phyloP scores from a whole-genome alignment of 2,797 vertebrate genomes.

The Danio kyathit region DNA sequence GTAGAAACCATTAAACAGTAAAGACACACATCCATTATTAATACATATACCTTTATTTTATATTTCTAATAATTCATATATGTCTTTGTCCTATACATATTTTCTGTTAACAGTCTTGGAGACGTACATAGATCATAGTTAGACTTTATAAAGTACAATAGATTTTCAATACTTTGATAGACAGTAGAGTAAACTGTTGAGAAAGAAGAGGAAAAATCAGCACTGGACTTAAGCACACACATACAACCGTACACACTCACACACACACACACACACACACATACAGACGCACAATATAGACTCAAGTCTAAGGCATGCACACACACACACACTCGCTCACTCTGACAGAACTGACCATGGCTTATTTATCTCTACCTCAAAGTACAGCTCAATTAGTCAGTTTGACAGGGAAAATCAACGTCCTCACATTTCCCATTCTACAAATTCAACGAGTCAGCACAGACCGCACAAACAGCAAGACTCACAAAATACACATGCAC shows the following conservation, averaged over 20 bases:
- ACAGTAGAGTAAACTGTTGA: conserved; percentile 48
- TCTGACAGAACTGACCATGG: conserved; percentile 48
- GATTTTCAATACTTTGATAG: conserved; percentile 64
- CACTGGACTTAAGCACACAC: conserved; percentile 56
- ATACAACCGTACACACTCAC: conserved; percentile 51
- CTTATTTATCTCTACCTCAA: conserved; percentile 52
- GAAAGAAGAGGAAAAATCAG: conserved; percentile 46
- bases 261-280: conserved; percentile 21
- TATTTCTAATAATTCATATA: conserved; percentile 67
- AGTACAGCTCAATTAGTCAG: conserved; percentile 44
- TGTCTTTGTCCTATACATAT: conserved; percentile 79
- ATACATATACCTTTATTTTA: conserved; percentile 69
- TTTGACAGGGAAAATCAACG: conserved; percentile 35
- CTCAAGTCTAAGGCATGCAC: conserved; percentile 55
- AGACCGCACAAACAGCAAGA: conserved; percentile 53
- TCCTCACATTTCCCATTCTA: conserved; percentile 39
- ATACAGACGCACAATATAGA: conserved; percentile 50
- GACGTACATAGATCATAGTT: conserved; percentile 77
- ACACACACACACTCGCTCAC: conserved; percentile 48
- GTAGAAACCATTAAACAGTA: neutral
- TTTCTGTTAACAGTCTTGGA: conserved; percentile 78
- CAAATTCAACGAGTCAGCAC: conserved; percentile 47
- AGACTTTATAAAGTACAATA: conserved; percentile 71
- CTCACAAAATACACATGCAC: conserved; percentile 55
- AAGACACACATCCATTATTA: conserved; percentile 47